Base-by-base conservation (phyloP, 1,140 invertebrate species). In the Drosophila ironensis region DNA sequence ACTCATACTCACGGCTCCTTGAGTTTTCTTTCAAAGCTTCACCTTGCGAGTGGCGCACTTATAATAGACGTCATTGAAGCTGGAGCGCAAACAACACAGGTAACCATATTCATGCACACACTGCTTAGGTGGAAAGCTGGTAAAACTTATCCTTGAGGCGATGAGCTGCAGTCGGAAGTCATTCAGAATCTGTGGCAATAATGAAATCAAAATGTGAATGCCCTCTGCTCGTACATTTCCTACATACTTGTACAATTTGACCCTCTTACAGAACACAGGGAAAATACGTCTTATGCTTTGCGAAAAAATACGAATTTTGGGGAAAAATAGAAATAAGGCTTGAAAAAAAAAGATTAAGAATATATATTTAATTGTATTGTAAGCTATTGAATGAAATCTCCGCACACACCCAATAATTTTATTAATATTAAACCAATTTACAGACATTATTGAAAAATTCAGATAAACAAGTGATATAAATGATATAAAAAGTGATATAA, bases 211-310 rank as follows among this genome's bases (percentile, higher is more conserved):
- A 86, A 80, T 75, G 80, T 86, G 80, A 86, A 86, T 86, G 80
- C 80, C 82, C 80, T 86, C 86, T 86, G 80, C n/a, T n/a, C n/a
- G n/a, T n/a, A n/a, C 80, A 80, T 86, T 86, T 86, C 80, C 80
- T 86, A 63, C 81, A 80, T 46, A n/a, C n/a, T n/a, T n/a, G n/a
- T n/a, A n/a, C 25, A 64, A 52, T 86, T 86, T 84, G 80, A 84
- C 80, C 80, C 73, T 73, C 54, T 81, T 80, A 70, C 7, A n/a
- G 48, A 37, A 7, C 19, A 19, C 40, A 47, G 28, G 27, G 25
- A 25, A 35, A 44, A 19, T n/a, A n/a, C n/a, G n/a, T n/a, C n/a
- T n/a, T n/a, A n/a, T n/a, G n/a, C n/a, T n/a, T n/a, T n/a, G n/a
- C n/a, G n/a, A n/a, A n/a, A n/a, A n/a, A n/a, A n/a, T n/a, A n/a